A percentile compares a stretch with the other conserved stretches of the same genome.
Evolutionary conservation across 2,888 invertebrate genomes (phyloP).

Genomic region (Apamea sordens): DNA sequence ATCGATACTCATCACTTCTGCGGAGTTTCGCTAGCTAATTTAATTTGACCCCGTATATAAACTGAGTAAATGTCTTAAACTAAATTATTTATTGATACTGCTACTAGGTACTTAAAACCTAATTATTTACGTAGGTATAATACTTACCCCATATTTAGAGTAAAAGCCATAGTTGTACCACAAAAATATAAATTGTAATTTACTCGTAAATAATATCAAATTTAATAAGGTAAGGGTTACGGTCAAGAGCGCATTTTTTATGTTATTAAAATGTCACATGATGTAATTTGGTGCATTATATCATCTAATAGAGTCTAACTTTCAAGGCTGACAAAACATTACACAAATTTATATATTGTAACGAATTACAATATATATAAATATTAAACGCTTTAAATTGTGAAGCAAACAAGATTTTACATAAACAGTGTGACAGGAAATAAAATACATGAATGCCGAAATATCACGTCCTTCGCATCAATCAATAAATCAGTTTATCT

Average conservation of each 20-base stretch:
- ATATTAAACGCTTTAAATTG: not conserved
- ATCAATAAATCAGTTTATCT: not conserved
- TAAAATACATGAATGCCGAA: conserved; percentile 5
- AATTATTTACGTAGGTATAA: not conserved
- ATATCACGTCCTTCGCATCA: not conserved
- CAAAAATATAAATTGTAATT: not conserved
- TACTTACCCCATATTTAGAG: not conserved
- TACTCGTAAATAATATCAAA: not conserved
- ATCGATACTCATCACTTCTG: no score
- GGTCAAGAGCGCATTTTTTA: not conserved
- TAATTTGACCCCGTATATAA: not conserved
- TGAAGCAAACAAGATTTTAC: not conserved
- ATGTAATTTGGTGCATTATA: conserved; percentile 2
- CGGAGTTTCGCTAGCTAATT: no score
- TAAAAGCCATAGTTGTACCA: not conserved
- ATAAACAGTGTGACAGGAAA: not conserved
- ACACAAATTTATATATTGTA: not conserved
- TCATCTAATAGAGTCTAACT: not conserved
- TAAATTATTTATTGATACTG: not conserved
- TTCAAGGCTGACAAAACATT: not conserved
- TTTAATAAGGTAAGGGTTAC: not conserved
- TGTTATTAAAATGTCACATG: not conserved
- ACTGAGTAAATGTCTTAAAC: not conserved
- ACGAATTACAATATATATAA: not conserved
- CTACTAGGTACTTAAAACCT: no score